These are phyloP conservation scores for Drosophila greeni DNA, from an alignment of 2,888 invertebrate species.

Conservation along the genomic window DNA sequence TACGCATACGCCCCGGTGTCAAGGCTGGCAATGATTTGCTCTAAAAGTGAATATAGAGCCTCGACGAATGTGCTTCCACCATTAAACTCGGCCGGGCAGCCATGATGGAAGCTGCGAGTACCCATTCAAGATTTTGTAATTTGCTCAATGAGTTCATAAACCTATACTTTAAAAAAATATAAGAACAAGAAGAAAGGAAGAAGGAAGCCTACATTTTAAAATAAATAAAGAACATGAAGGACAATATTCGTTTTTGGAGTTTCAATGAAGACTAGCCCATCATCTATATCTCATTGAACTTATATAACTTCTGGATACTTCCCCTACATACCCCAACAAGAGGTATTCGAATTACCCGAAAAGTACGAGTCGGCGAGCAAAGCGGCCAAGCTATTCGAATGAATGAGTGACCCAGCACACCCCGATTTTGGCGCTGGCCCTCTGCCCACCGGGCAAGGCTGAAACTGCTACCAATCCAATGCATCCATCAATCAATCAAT, in stretches of 20 bases:
- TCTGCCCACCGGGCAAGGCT: slow-evolving; percentile 46
- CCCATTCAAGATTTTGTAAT: neutral
- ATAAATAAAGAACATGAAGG: no score
- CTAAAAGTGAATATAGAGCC: slow-evolving; percentile 13
- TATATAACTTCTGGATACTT: neutral
- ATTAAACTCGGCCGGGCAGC: slow-evolving; percentile 2
- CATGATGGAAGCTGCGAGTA: neutral
- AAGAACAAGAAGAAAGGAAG: no score
- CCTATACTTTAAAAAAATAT: no score
- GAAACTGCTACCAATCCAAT: slow-evolving; percentile 28
- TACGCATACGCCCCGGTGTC: slow-evolving; percentile 61
- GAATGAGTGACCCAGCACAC: slow-evolving; percentile 43
- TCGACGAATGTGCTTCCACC: slow-evolving; percentile 25
- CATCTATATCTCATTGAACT: neutral
- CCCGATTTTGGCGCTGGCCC: slow-evolving; percentile 10
- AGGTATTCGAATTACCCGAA: neutral
- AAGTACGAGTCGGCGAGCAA: slow-evolving; percentile 41
- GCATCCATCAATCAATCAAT: slow-evolving; percentile 38
- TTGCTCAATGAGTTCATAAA: neutral
- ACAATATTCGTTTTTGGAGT: neutral
- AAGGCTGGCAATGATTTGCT: slow-evolving; percentile 53
- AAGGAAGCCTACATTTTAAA: no score
- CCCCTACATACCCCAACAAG: neutral
- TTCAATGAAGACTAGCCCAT: neutral
- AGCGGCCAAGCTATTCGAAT: slow-evolving; percentile 27